Base-by-base conservation (phyloP, 2,113 vertebrate genomes). In the Anhinga rufa region DNA sequence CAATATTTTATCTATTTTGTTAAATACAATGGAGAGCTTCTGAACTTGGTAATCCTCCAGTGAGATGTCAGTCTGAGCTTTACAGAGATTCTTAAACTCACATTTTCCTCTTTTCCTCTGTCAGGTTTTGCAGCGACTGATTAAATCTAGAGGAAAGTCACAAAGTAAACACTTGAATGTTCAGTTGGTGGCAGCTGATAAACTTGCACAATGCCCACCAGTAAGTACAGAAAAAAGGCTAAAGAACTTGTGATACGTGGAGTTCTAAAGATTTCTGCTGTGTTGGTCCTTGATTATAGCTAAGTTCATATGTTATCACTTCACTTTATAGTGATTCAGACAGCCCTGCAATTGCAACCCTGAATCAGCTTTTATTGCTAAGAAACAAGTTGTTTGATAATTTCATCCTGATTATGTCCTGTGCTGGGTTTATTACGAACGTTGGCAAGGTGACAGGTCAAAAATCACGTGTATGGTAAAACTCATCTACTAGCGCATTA, bases 151-250 rank as follows among this genome's bases (percentile, higher is more conserved):
- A 97, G 99, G 99, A 71, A 99, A 99, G 87, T 99, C 99, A 64
- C 99, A 99, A 94, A 99, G 99, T 96, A 99, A 99, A 98, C 99
- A 99, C 98, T 98, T 99, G 97, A 99, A 99, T 16, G 99, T 99
- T 82, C 99, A 99, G 97, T 98, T 99, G 94, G 99, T 99, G 94
- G 99, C 99, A 76, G 99, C 99, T 17, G 99, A 99, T 94, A 99
- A 99, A 98, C 98, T 99, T 29, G 98, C 99, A 51, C 99, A 99
- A 66, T 99, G 99, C 90, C 99, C 99, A 20, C 99, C 99, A 46
- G 99, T 99, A 98, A 98, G 99, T 99, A 96, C 58, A 58, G 68
- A 49, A 64, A 77, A 49, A 64, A 74, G 66, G 74, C 68, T 83
- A 29, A 55, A 74, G 87, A 64, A 1, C 69, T 78, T 29, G 64